Conservation (phyloP, 2,888 invertebrate genomes). For the Hydropsyche betteni region DNA sequence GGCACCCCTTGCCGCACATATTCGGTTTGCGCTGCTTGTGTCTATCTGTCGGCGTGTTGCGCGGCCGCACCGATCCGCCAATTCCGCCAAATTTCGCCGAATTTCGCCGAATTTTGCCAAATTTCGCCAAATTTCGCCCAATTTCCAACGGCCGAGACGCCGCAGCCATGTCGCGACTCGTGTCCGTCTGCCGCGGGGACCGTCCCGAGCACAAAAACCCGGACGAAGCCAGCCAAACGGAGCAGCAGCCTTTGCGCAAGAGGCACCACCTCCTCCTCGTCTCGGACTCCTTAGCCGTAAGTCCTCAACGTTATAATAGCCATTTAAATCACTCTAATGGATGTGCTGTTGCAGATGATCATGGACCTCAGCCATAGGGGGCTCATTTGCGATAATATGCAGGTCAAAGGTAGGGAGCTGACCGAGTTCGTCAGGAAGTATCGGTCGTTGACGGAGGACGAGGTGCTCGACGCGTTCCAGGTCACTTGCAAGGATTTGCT, state of each 20-base stretch:
- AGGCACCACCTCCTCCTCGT: constrained; percentile 35
- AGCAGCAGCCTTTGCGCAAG: not conserved
- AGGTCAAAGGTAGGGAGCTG: constrained; percentile 81
- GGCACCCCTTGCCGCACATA: too few relatives aligned
- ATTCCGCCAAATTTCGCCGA: not conserved
- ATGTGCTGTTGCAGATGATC: constrained; percentile 75
- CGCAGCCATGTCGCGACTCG: constrained; percentile 25
- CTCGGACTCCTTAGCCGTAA: constrained; percentile 38
- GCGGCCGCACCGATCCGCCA: not conserved
- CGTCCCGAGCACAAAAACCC: not conserved
- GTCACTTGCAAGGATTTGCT: constrained; percentile 85
- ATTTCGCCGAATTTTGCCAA: not conserved
- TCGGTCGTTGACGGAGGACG: constrained; percentile 77
- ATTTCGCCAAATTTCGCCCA: not conserved
- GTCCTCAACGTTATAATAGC: too few relatives aligned
- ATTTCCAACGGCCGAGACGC: too few relatives aligned
- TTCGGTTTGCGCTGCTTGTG: too few relatives aligned
- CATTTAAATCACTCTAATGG: too few relatives aligned
- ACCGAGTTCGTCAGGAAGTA: constrained; percentile 88
- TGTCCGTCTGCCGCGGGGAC: constrained; percentile 26
- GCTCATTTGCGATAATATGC: constrained; percentile 83
- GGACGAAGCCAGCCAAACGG: not conserved
- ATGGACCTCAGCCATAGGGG: constrained; percentile 91
- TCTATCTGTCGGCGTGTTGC: not conserved
- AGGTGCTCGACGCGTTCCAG: constrained; percentile 82